A percentile compares a stretch with the other conserved stretches of the same genome.
Evolutionary conservation across 2,888 invertebrate genomes (phyloP).

Genomic region (Trichopoda pennipes): DNA sequence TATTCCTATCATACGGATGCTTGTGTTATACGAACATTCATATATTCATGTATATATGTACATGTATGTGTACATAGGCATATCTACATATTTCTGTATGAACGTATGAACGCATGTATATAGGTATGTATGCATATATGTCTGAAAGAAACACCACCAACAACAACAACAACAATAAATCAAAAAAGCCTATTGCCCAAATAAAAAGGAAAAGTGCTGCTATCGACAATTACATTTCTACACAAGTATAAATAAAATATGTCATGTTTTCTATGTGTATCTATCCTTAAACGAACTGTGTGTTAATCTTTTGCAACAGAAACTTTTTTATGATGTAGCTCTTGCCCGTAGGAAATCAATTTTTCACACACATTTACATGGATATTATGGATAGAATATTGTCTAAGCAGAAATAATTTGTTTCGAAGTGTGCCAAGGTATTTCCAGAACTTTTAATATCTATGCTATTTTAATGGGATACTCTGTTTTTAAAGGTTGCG

Average conservation of each 20-base stretch:
- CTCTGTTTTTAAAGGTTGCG: no score
- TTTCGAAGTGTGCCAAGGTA: background rate
- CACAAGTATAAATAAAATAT: background rate
- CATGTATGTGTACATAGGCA: no score
- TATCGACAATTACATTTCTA: conserved; percentile 17
- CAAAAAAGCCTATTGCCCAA: conserved; percentile 25
- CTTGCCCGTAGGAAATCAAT: conserved; percentile 16
- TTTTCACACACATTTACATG: background rate
- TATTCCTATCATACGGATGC: background rate
- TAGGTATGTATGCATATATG: background rate
- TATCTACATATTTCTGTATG: no score
- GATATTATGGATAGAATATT: background rate
- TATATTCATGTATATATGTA: no score
- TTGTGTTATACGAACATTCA: no score
- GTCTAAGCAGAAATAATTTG: background rate
- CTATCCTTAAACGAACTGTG: conserved; percentile 4
- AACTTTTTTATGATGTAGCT: conserved; percentile 8
- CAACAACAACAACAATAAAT: background rate
- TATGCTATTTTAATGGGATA: no score
- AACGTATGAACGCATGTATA: background rate
- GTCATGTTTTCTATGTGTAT: background rate
- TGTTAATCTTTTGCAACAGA: conserved; percentile 23
- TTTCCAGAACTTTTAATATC: background rate
- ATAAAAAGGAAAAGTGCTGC: conserved; percentile 29
- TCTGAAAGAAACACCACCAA: conserved; percentile 1